Conservation (phyloP, 2,888 invertebrate genomes). For the Andrena hattorfiana region DNA sequence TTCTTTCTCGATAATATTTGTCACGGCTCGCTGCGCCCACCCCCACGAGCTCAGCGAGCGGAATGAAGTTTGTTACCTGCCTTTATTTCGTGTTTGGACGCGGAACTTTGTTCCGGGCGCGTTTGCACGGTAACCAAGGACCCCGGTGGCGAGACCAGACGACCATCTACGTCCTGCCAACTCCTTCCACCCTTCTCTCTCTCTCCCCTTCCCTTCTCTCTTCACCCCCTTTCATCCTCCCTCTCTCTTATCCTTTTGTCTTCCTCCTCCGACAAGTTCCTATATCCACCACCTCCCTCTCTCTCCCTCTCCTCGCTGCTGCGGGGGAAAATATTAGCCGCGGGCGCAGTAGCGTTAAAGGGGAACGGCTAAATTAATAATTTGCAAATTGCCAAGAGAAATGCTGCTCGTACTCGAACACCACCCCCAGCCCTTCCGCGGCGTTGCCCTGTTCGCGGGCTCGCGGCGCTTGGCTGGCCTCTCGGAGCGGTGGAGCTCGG, state of each 20-base stretch:
- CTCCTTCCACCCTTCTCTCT: conserved; percentile 15
- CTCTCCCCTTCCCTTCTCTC: not conserved
- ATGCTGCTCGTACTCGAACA: conserved; percentile 44
- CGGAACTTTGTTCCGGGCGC: conserved; percentile 68
- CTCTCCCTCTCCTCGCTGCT: conserved; percentile 16
- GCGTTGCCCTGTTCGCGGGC: conserved; percentile 41
- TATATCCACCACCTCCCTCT: conserved; percentile 12
- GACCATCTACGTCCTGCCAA: conserved; percentile 33
- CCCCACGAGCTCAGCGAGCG: conserved; percentile 29
- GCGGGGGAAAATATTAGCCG: conserved; percentile 69
- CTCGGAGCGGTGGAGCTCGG: conserved; percentile 1
- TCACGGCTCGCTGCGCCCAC: not conserved
- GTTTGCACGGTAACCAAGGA: conserved; percentile 67
- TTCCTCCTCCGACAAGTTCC: conserved; percentile 14
- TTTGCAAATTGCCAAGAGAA: conserved; percentile 72
- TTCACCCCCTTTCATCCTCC: not conserved
- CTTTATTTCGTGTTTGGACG: conserved; percentile 70
- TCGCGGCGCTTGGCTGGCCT: conserved; percentile 24
- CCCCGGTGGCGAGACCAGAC: conserved; percentile 42
- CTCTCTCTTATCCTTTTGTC: conserved; percentile 20
- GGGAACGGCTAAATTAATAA: conserved; percentile 75
- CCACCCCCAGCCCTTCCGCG: not conserved
- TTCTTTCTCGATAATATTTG: conserved; percentile 16
- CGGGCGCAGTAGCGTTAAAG: conserved; percentile 66
- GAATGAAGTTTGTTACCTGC: conserved; percentile 67